Evolutionary conservation across 2,113 vertebrate species (phyloP), one percentile per base, ranked within the genome.

Genomic region (Etia nguti): DNA sequence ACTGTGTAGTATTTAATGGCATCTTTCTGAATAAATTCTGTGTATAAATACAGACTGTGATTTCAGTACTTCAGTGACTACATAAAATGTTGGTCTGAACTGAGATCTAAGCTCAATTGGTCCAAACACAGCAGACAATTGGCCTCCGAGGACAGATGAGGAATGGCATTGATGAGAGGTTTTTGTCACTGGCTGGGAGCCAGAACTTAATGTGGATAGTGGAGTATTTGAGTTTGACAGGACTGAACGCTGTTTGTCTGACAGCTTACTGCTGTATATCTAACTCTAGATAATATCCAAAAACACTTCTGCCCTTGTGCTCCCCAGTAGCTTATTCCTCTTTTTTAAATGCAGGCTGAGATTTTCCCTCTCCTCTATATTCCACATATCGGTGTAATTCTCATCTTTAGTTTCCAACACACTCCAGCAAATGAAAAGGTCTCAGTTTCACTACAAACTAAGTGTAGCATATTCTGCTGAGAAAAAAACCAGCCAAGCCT

Each of bases 161-260:
- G 88, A 92, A 90, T 85, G 84, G 86, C 85, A 90, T 82, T 93
- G 93, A 95, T 92, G 89, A 94, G 84, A 91, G 90, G 79, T 92
- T 90, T 92, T 79, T 92, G 92, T 93, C 93, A 92, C 88, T 52
- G 92, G 92, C 93, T 48, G 50, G 4, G 24, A 90, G 94, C 93
- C 93, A 94, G 89, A 56, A 57, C 10, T 79, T 90, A 90, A 89
- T 90, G 80, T 90, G 87, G 89, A 93, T 89, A 86, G 86, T 89
- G 86, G 68, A 93, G 90, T 89, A 83, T 89, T 89, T 82, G 88
- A 84, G 59, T 91, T 91, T 89, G 92, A 91, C 86, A 89, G 80
- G 86, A 90, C 87, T 84, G 86, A 90, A 86, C 6, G n/a, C 56
- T 82, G 86, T 86, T 88, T 85, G 60, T 91, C 83, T 86, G 86